Percentiles rank a stretch among this genome's conserved stretches.
These are phyloP conservation scores for Enteromius radiatus DNA, from an alignment of 2,797 vertebrate species.

Conservation along the genomic window DNA sequence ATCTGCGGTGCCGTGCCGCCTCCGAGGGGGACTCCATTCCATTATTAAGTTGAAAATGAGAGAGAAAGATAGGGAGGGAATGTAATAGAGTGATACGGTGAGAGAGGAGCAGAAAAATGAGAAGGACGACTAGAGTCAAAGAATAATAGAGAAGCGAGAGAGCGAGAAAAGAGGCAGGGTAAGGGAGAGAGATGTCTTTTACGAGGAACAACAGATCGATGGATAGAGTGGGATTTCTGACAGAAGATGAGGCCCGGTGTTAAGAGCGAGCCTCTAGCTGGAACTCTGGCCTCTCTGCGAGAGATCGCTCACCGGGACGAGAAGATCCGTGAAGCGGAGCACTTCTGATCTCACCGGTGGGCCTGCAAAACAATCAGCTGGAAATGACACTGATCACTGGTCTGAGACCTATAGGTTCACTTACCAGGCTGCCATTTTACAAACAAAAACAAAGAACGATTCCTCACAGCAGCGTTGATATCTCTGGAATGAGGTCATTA, in stretches of 20 bases:
- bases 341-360: constrained; percentile 33
- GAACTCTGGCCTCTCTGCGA: constrained; percentile 68
- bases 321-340: constrained; percentile 49
- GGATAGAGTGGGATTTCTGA: constrained; percentile 71
- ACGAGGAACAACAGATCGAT: constrained; percentile 60
- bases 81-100: constrained; percentile 60
- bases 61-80: constrained; percentile 55
- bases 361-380: constrained; percentile 43
- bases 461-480: constrained; percentile 19
- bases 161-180: constrained; percentile 69
- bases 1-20: constrained; percentile 67
- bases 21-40: constrained; percentile 73
- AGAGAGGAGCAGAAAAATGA: constrained; percentile 50
- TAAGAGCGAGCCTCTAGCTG: constrained; percentile 75
- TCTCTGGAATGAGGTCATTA: constrained; percentile 43
- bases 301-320: constrained; percentile 62
- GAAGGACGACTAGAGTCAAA: constrained; percentile 61
- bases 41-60: constrained; percentile 77
- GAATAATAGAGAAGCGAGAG: constrained; percentile 60
- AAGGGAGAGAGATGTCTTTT: constrained; percentile 76
- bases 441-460: constrained; percentile 32
- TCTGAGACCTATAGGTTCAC: constrained; percentile 15
- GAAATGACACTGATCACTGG: constrained; percentile 40
- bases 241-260: constrained; percentile 69
- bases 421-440: constrained; percentile 33